Conservation (phyloP, 30 jellyfish, hydroid and myxozoan species). For the Phacellophora camtschatica region DNA sequence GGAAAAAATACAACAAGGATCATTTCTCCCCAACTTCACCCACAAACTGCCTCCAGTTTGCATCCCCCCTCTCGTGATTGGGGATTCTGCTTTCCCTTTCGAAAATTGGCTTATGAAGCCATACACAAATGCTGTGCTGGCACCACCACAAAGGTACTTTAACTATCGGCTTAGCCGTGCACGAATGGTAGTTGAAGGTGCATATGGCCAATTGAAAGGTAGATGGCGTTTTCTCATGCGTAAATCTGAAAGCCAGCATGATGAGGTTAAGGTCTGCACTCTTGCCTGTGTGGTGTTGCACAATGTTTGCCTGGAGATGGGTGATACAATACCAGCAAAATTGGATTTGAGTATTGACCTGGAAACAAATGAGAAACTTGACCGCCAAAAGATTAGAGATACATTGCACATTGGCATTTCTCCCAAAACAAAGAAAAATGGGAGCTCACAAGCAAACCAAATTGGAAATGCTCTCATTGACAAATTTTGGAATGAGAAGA, state of each 20-base stretch:
- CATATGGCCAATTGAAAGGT: constrained; percentile 16
- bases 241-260: constrained; percentile 9
- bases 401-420: no score
- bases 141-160: constrained; percentile 35
- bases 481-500: no score
- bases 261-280: neutral
- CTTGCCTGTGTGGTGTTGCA: constrained; percentile 52
- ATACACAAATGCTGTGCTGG: constrained; percentile 40
- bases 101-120: constrained; percentile 38
- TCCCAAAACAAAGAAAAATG: no score
- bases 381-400: neutral
- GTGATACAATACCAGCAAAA: neutral
- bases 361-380: neutral
- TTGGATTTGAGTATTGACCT: no score
- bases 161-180: constrained; percentile 59
- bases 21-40: constrained; percentile 19
- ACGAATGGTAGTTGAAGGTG: constrained; percentile 46
- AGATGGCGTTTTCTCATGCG: constrained; percentile 24
- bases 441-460: no score
- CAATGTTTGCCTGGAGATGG: neutral
- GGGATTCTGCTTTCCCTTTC: constrained; percentile 44
- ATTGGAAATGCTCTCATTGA: no score
- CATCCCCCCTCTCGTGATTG: constrained; percentile 40
- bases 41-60: neutral
- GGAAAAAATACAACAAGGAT: constrained; percentile 12